Conservation (phyloP, 2,888 invertebrate genomes). For the Caenorhabditis panamensis region DNA sequence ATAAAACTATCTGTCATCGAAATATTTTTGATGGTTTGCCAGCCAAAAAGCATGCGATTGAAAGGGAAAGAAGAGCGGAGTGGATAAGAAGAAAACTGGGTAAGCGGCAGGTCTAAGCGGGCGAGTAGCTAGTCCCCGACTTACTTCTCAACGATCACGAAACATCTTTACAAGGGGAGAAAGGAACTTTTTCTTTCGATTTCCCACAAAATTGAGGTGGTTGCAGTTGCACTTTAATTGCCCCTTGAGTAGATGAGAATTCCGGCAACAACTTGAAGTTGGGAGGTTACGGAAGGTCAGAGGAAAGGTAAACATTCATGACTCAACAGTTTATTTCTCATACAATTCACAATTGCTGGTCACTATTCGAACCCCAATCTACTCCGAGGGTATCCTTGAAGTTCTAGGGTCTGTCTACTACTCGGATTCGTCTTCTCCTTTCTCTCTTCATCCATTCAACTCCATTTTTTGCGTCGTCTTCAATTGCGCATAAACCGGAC, state of each 20-base stretch:
- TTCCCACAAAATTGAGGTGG: not conserved
- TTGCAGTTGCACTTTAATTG: constrained; percentile 7
- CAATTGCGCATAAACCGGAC: constrained; percentile 31
- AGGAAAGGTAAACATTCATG: not conserved
- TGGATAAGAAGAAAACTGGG: constrained; percentile 28
- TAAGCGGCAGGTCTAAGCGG: not conserved
- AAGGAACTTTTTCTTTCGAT: too few species aligned
- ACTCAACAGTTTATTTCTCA: too few species aligned
- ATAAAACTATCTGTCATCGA: constrained; percentile 23
- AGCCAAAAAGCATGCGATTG: constrained; percentile 12
- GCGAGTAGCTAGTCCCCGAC: not conserved
- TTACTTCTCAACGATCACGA: too few species aligned
- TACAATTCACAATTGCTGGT: not conserved
- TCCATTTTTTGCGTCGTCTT: constrained; percentile 24
- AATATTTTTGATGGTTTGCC: not conserved
- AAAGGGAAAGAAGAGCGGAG: constrained; percentile 12
- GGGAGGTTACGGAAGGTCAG: too few species aligned
- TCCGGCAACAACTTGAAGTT: too few species aligned
- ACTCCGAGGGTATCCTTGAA: not conserved
- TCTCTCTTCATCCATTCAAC: too few species aligned
- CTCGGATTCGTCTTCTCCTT: not conserved
- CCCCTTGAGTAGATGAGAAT: not conserved
- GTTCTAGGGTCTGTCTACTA: not conserved
- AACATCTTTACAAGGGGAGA: too few species aligned
- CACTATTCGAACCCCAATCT: not conserved